Evolutionary conservation across 2,888 invertebrate species (phyloP), one percentile per base, ranked within the genome.

Genomic region (Drosophila mulleri): DNA sequence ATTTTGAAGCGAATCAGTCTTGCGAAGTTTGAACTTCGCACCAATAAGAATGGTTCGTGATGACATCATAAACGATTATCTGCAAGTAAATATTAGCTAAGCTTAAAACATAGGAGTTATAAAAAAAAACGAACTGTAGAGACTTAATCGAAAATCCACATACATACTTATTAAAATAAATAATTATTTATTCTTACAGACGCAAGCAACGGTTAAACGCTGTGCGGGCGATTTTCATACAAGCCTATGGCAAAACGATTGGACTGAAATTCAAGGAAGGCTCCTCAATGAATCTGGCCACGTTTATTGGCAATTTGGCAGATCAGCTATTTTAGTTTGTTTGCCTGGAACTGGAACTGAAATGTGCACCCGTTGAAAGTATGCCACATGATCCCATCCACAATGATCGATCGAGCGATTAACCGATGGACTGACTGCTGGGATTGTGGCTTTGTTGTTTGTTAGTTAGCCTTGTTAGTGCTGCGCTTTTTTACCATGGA

Each of bases 181-280:
- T 14, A 39, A 39, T 41, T 41, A 41, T 39, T 3, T 41, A 14
- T n/a, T n/a, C 56, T 72, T 56, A 1, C 68, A 92, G 92, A 68
- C 92, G 92, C 64, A 90, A 90, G 67, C 86, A 90, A 82, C 90
- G 91, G 60, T 83, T 92, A 72, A 91, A 87, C 73, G 82, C 88
- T 20, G 90, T 92, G 44, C 90, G 92, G 45, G 88, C 90, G 61
- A 89, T 90, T 50, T 92, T 92, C 54, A 90, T 92, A 67, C 90
- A 90, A 68, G 84, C 90, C 11, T 92, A 92, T 77, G 90, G 89
- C 54, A 91, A 91, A 78, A 89, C 90, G 44, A 88, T 92, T 72
- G 92, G 92, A 72, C 88, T 92, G 60, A 90, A 91, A 83, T 92
- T 92, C 71, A 88, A 92, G 82, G 92, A 92, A 72, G 92, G 92